Conservation (phyloP, 2,888 invertebrate genomes). For the Pseudococcus jackbeardsleyi region DNA sequence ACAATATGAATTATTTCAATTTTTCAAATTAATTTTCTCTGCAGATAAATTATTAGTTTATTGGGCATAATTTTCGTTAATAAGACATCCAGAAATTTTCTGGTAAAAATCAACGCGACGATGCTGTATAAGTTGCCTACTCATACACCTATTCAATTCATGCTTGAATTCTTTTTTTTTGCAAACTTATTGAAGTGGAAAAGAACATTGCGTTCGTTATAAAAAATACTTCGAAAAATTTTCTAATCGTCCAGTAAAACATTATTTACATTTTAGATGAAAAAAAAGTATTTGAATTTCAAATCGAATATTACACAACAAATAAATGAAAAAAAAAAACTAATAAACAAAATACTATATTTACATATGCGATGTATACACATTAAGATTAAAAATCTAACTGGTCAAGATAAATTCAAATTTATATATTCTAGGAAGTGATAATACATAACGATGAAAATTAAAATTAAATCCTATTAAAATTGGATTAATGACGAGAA, state of each 20-base stretch:
- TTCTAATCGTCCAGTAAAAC: too few species aligned
- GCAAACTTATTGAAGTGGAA: too few species aligned
- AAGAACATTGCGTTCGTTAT: too few species aligned
- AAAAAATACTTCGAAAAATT: too few species aligned
- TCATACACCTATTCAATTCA: background rate
- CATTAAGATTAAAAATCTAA: slow-evolving; percentile 12
- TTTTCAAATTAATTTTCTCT: too few species aligned
- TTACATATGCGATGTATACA: slow-evolving; percentile 2
- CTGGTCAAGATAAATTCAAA: background rate
- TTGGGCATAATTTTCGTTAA: too few species aligned
- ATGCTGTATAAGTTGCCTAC: background rate
- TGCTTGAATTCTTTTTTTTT: too few species aligned
- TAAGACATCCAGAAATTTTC: too few species aligned
- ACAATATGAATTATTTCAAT: too few species aligned
- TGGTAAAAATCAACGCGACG: background rate
- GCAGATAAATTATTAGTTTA: too few species aligned
- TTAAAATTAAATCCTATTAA: slow-evolving; percentile 18
- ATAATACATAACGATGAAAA: slow-evolving; percentile 6
- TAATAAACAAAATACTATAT: slow-evolving; percentile 32
- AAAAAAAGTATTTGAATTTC: background rate
- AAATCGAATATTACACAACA: background rate
- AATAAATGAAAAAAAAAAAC: background rate
- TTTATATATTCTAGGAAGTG: background rate
- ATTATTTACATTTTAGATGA: too few species aligned
- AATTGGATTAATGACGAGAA: background rate